These are phyloP conservation scores for Syrrhaptes paradoxus DNA, from an alignment of 2,113 vertebrate species.

Conservation along the genomic window DNA sequence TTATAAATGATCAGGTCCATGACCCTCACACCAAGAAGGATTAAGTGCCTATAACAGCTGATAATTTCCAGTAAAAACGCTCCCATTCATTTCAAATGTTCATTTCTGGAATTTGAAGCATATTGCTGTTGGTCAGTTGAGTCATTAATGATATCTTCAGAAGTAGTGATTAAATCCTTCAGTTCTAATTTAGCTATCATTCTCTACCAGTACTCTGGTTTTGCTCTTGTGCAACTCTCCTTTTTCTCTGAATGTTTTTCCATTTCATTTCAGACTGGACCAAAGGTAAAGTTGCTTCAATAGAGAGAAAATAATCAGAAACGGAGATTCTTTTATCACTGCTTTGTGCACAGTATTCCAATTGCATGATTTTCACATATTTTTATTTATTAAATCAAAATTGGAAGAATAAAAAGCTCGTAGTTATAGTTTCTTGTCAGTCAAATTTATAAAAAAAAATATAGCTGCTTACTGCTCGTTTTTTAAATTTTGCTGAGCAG, in stretches of 20 bases:
- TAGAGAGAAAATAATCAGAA: background rate
- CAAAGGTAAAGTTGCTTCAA: background rate
- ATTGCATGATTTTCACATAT: background rate
- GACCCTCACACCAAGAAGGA: background rate
- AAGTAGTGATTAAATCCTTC: background rate
- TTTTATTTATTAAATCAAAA: background rate
- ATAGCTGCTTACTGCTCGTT: background rate
- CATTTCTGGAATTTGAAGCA: background rate
- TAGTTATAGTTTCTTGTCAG: background rate
- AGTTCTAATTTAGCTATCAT: background rate
- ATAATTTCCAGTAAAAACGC: background rate
- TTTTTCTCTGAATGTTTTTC: background rate
- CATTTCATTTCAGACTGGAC: background rate
- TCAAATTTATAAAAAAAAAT: background rate
- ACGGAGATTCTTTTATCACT: background rate
- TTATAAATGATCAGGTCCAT: background rate
- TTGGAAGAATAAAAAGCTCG: background rate
- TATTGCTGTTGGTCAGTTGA: background rate
- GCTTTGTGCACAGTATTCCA: background rate
- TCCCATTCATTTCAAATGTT: background rate
- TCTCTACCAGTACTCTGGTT: background rate
- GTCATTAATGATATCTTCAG: background rate
- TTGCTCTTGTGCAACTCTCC: background rate
- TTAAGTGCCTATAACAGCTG: background rate
- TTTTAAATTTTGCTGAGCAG: constrained; percentile 18